Percentiles rank a stretch among this genome's conserved stretches.
Conservation (phyloP, 64 coral and sea anemone species). For the Hydrozoanthus tunicans region DNA sequence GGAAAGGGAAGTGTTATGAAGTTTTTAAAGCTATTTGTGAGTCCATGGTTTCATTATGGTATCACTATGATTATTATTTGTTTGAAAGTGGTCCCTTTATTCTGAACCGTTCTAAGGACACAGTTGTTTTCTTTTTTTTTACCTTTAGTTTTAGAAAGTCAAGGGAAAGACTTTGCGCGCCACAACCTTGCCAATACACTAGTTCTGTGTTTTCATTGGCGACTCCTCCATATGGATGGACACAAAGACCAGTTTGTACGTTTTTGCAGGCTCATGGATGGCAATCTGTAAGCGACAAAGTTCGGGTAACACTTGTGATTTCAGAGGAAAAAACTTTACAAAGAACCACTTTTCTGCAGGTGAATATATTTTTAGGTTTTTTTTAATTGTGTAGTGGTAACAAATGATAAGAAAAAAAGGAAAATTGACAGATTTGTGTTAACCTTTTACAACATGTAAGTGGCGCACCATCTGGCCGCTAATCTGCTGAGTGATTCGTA, state of each 20-base stretch:
- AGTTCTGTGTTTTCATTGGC: neutral
- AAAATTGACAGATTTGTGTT: neutral
- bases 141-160: conserved; percentile 14
- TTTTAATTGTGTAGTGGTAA: no score
- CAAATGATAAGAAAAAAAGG: no score
- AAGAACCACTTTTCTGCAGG: no score
- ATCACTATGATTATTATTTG: no score
- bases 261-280: conserved; percentile 4
- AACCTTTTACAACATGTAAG: neutral
- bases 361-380: no score
- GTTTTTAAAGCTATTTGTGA: no score
- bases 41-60: no score
- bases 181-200: neutral
- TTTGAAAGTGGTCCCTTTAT: no score
- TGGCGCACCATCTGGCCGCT: no score
- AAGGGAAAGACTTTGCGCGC: neutral
- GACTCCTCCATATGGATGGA: neutral
- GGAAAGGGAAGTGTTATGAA: no score
- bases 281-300: neutral
- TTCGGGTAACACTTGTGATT: no score
- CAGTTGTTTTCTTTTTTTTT: neutral
- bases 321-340: neutral
- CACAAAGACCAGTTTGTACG: conserved; percentile 7
- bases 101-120: no score
- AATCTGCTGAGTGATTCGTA: neutral